Percentiles rank a stretch among this genome's conserved stretches.
phyloP scores from a whole-genome alignment of 23 tunicate genomes.

The Trididemnum miniatum region DNA sequence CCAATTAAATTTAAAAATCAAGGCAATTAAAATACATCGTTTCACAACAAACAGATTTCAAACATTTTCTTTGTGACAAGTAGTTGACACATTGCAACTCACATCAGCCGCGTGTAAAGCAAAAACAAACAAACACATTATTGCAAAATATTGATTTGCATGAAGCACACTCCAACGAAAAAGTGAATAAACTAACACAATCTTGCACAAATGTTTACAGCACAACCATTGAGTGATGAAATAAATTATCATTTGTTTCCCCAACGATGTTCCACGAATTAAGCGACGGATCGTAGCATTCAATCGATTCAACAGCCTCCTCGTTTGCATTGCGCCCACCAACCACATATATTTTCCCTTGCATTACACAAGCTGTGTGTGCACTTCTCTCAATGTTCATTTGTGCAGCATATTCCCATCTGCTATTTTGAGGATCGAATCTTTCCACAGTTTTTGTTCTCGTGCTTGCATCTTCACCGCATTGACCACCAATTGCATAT shows the following conservation, averaged over 20 bases:
- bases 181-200: too few species aligned
- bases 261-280: neutral
- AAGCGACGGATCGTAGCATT: neutral
- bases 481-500: neutral
- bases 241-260: neutral
- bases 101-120: too few species aligned
- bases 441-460: neutral
- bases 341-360: neutral
- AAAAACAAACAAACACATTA: too few species aligned
- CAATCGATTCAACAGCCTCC: neutral
- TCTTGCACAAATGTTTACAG: too few species aligned
- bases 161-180: too few species aligned
- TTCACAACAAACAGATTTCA: too few species aligned
- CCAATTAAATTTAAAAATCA: too few species aligned
- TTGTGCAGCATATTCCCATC: neutral
- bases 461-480: neutral
- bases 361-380: neutral
- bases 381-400: neutral
- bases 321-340: neutral
- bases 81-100: too few species aligned
- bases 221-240: neutral
- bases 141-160: too few species aligned
- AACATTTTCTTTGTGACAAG: too few species aligned
- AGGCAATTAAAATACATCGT: too few species aligned
- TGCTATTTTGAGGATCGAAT: neutral